A percentile compares a stretch with the other conserved stretches of the same genome.
These are phyloP conservation scores for Onychostoma macrolepis DNA, from an alignment of 2,113 vertebrate genomes.

Conservation along the genomic window DNA sequence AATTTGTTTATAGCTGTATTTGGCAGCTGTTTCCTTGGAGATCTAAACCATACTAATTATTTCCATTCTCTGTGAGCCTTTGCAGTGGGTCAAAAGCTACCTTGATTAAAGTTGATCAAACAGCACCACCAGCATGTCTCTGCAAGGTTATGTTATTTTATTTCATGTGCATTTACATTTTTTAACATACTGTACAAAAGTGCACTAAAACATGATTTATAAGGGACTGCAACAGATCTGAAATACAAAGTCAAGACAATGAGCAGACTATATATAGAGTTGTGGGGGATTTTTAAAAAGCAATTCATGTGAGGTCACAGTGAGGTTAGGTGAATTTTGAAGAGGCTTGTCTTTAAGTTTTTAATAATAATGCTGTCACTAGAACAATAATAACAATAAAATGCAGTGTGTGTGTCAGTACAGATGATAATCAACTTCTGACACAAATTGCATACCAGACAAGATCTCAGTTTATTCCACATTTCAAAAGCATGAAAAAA, in stretches of 20 bases:
- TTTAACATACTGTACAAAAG: too few relatives aligned
- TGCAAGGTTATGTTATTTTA: background rate
- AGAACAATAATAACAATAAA: background rate
- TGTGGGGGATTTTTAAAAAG: background rate
- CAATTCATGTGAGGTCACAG: background rate
- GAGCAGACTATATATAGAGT: background rate
- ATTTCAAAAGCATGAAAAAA: background rate
- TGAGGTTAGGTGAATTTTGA: background rate
- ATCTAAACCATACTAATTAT: slow-evolving; percentile 67
- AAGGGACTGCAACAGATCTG: background rate
- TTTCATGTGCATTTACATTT: background rate
- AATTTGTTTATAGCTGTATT: slow-evolving; percentile 67
- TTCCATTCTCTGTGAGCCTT: slow-evolving; percentile 64
- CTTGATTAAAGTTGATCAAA: slow-evolving; percentile 30
- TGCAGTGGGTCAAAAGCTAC: slow-evolving; percentile 1
- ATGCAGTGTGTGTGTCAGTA: background rate
- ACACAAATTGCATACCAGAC: background rate
- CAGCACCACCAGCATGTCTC: slow-evolving; percentile 12
- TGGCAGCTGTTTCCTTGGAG: slow-evolving; percentile 68
- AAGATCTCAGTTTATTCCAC: background rate
- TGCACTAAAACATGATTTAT: background rate
- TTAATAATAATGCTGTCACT: background rate
- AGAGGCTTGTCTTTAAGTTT: background rate
- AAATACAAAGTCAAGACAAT: background rate
- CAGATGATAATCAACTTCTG: background rate